phyloP scores from a whole-genome alignment of 2,888 invertebrate species.

The Apodemia zela region DNA sequence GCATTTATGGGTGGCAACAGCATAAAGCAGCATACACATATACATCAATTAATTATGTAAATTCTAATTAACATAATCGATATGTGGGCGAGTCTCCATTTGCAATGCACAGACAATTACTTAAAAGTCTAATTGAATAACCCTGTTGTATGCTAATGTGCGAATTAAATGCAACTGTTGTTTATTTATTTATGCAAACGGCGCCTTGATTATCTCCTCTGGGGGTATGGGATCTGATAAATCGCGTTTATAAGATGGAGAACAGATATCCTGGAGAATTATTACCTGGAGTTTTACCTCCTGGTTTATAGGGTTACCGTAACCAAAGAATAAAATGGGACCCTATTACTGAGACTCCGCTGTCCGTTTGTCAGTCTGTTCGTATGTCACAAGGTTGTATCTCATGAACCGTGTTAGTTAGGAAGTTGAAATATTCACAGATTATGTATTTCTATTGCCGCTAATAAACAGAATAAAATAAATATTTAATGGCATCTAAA shows the following conservation, averaged over 20 bases:
- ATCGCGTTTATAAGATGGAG: neutral
- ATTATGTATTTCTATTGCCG: too few relatives aligned
- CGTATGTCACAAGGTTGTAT: too few relatives aligned
- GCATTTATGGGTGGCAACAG: neutral
- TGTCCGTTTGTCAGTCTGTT: too few relatives aligned
- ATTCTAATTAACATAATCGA: conserved; percentile 34
- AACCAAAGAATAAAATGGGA: too few relatives aligned
- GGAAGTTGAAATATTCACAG: too few relatives aligned
- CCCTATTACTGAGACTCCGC: too few relatives aligned
- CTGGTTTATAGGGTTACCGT: too few relatives aligned
- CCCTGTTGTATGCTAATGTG: conserved; percentile 50
- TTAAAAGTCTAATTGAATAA: conserved; percentile 47
- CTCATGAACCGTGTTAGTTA: too few relatives aligned
- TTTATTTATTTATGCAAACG: conserved; percentile 33
- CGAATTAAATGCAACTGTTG: conserved; percentile 30
- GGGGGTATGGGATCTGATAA: neutral
- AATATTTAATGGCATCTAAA: too few relatives aligned
- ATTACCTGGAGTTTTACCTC: too few relatives aligned
- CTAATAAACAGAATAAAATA: too few relatives aligned
- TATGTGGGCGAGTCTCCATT: conserved; percentile 30
- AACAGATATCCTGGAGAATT: neutral
- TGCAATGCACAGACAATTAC: conserved; percentile 36
- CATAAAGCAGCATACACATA: neutral
- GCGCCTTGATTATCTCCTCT: conserved; percentile 16
- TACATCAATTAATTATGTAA: conserved; percentile 30